Evolutionary conservation across 1,140 invertebrate species (phyloP).

Genomic region (Drosophila hydei): DNA sequence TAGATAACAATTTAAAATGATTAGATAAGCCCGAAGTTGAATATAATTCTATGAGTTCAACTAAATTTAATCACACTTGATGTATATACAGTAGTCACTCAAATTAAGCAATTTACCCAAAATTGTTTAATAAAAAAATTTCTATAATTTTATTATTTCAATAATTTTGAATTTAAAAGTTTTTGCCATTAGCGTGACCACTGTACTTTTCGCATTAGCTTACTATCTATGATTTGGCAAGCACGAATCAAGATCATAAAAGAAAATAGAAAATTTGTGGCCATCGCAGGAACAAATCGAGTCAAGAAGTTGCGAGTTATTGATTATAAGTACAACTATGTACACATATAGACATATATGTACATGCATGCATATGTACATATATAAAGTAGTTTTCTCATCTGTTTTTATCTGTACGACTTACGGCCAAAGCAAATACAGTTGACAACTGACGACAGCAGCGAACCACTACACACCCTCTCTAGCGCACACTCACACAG

Average conservation of each 20-base stretch:
- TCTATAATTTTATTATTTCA: neutral
- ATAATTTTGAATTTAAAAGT: neutral
- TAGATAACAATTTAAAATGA: slow-evolving; percentile 32
- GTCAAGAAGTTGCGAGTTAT: slow-evolving; percentile 60
- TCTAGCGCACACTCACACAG: neutral
- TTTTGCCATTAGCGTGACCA: neutral
- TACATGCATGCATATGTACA: slow-evolving; percentile 10
- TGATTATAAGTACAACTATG: slow-evolving; percentile 50
- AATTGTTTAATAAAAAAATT: neutral
- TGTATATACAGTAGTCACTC: neutral
- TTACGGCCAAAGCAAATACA: slow-evolving; percentile 47
- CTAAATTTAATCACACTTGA: neutral
- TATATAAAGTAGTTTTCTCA: slow-evolving; percentile 19
- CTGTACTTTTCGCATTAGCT: neutral
- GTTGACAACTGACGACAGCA: slow-evolving; percentile 69
- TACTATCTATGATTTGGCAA: neutral
- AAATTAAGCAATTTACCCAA: neutral
- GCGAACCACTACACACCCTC: slow-evolving; percentile 19
- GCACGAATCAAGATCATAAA: slow-evolving; percentile 11
- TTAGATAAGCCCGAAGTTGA: slow-evolving; percentile 37
- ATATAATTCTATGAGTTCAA: slow-evolving; percentile 6
- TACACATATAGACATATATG: neutral
- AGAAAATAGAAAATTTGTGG: neutral
- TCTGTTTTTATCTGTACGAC: slow-evolving; percentile 17
- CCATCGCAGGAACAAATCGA: slow-evolving; percentile 19